Percentiles rank a stretch among this genome's conserved stretches.
These are phyloP conservation scores for Heliangelus exortis DNA, from an alignment of 2,797 vertebrate species.

Conservation along the genomic window DNA sequence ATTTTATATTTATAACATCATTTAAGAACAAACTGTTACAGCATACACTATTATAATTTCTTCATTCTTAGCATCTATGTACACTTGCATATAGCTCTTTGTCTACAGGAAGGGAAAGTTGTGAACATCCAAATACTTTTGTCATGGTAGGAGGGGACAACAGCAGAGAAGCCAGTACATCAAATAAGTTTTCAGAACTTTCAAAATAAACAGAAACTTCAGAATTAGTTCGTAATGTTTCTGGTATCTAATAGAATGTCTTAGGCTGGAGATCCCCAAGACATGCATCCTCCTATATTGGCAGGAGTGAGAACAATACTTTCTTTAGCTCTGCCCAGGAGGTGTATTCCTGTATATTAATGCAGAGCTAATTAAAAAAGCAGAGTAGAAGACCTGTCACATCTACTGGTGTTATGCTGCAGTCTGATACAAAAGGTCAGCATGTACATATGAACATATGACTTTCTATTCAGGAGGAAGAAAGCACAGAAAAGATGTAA, in stretches of 20 bases:
- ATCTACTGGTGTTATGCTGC: background rate
- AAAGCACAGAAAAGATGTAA: background rate
- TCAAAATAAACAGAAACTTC: background rate
- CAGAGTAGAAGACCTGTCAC: background rate
- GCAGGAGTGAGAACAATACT: background rate
- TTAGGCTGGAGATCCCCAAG: background rate
- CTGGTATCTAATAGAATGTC: background rate
- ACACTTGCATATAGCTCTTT: accelerated
- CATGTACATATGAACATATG: background rate
- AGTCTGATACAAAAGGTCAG: background rate
- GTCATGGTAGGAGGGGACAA: background rate
- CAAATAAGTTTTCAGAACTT: background rate
- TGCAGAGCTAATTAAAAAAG: background rate
- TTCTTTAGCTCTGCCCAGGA: background rate
- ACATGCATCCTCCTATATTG: accelerated
- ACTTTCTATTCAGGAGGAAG: background rate
- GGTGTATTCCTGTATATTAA: background rate
- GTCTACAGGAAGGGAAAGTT: background rate
- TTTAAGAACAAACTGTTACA: background rate
- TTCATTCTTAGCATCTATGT: background rate
- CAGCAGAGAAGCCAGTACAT: background rate
- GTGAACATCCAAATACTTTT: background rate
- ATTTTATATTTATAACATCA: background rate
- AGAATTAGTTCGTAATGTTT: background rate
- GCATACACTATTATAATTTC: background rate